Percentiles rank a stretch among this genome's conserved stretches.
Conservation (phyloP, 2,113 vertebrate species). For the Cettia cetti region DNA sequence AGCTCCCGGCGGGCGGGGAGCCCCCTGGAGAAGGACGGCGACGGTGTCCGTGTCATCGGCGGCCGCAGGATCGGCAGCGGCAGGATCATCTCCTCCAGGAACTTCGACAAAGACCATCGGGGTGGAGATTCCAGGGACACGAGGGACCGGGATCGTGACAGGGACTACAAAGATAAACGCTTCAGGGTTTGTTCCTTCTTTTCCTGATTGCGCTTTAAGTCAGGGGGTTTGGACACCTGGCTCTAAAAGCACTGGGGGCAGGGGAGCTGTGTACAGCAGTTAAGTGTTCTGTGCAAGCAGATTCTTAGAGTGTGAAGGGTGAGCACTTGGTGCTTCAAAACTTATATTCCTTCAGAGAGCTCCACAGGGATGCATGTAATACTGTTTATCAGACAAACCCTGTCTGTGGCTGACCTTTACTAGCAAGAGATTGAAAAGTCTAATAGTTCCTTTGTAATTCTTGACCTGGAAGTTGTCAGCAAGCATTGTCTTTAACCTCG, state of each 20-base stretch:
- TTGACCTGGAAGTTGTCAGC: neutral
- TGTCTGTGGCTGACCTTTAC: neutral
- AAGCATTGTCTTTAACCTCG: neutral
- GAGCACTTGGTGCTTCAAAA: neutral
- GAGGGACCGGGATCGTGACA: slow-evolving; percentile 81
- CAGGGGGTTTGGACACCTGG: fast-evolving
- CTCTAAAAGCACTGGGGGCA: neutral
- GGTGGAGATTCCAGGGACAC: slow-evolving; percentile 69
- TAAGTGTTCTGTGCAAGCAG: neutral
- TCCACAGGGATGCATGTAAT: neutral
- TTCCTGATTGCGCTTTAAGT: fast-evolving
- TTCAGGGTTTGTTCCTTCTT: slow-evolving; percentile 82
- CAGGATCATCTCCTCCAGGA: slow-evolving; percentile 87
- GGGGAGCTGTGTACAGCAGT: neutral
- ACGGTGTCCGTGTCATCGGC: slow-evolving; percentile 84
- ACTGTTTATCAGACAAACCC: neutral
- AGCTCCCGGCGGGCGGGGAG: slow-evolving; percentile 84
- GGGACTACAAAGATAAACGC: slow-evolving; percentile 95
- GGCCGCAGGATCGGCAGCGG: slow-evolving; percentile 93
- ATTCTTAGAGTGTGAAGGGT: neutral
- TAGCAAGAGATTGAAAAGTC: neutral
- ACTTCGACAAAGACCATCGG: slow-evolving; percentile 89
- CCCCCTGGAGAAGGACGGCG: slow-evolving; percentile 91
- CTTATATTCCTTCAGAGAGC: neutral
- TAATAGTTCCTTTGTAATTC: neutral